Evolutionary conservation across 1,140 invertebrate genomes (phyloP).

Genomic region (Bombus haemorrhoidalis): DNA sequence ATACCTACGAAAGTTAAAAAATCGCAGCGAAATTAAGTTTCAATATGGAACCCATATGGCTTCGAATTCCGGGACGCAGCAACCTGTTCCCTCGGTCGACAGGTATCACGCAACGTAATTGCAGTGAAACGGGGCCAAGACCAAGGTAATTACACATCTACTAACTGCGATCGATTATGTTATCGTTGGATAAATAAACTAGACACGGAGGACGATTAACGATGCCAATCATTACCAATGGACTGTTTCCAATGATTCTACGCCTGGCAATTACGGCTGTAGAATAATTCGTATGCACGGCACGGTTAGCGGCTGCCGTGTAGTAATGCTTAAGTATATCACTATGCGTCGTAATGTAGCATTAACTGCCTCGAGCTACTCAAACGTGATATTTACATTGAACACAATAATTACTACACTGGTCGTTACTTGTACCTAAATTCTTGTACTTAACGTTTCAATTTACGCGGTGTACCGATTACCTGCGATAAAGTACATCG

Average conservation of each 20-base stretch:
- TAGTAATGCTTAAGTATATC: neutral
- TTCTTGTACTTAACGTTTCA: neutral
- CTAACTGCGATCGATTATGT: constrained; percentile 33
- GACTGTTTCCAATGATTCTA: constrained; percentile 2
- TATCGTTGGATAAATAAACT: constrained; percentile 35
- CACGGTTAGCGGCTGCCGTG: neutral
- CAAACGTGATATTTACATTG: neutral
- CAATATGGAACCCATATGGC: neutral
- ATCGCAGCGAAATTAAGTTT: neutral
- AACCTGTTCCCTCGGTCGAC: constrained; percentile 33
- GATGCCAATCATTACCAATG: constrained; percentile 25
- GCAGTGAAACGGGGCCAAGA: constrained; percentile 12
- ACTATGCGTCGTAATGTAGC: neutral
- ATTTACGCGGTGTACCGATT: neutral
- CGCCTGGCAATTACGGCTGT: constrained; percentile 2
- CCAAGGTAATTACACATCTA: constrained; percentile 44
- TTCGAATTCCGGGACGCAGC: constrained; percentile 6
- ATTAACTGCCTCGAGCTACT: neutral
- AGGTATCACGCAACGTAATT: constrained; percentile 45
- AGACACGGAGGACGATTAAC: neutral
- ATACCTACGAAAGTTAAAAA: neutral
- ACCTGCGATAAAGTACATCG: neutral
- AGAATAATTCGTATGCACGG: neutral
- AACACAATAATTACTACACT: neutral
- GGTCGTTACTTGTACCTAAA: neutral